A percentile compares a stretch with the other conserved stretches of the same genome.
Evolutionary conservation across 2,888 invertebrate genomes (phyloP).

Genomic region (Acronicta leporina): DNA sequence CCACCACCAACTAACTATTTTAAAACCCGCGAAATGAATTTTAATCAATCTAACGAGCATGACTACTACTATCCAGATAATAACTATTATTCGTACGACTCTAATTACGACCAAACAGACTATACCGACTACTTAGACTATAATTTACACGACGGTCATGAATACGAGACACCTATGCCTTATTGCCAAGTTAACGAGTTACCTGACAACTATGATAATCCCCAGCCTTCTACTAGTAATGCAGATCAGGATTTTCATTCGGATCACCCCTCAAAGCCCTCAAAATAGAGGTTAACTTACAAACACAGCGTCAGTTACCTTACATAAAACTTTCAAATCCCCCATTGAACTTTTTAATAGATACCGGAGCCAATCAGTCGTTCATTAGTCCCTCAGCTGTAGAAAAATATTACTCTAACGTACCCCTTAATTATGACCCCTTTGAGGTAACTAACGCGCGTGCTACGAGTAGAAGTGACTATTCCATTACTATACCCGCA

Average conservation of each 20-base stretch:
- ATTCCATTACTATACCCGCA: not conserved
- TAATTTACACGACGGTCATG: not conserved
- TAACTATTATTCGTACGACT: too few species aligned
- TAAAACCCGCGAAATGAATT: not conserved
- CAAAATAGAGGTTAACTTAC: not conserved
- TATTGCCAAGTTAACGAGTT: too few species aligned
- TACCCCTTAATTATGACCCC: conserved; percentile 1
- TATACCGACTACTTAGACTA: not conserved
- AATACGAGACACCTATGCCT: too few species aligned
- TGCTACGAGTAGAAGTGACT: not conserved
- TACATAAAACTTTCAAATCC: not conserved
- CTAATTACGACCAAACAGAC: not conserved
- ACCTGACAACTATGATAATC: not conserved
- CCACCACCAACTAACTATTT: conserved; percentile 1
- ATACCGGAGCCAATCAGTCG: conserved; percentile 4
- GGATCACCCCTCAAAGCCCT: not conserved
- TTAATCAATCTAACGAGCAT: not conserved
- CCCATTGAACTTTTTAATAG: conserved; percentile 1
- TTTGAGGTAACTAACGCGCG: not conserved
- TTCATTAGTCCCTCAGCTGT: conserved; percentile 2
- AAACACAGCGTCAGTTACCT: not conserved
- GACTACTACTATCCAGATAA: too few species aligned
- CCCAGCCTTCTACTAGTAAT: not conserved
- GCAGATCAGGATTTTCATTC: conserved; percentile 2
- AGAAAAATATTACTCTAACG: not conserved